Percentiles rank a stretch among this genome's conserved stretches.
Conservation (phyloP, 2,113 vertebrate genomes). For the Gasterosteus aculeatus region DNA sequence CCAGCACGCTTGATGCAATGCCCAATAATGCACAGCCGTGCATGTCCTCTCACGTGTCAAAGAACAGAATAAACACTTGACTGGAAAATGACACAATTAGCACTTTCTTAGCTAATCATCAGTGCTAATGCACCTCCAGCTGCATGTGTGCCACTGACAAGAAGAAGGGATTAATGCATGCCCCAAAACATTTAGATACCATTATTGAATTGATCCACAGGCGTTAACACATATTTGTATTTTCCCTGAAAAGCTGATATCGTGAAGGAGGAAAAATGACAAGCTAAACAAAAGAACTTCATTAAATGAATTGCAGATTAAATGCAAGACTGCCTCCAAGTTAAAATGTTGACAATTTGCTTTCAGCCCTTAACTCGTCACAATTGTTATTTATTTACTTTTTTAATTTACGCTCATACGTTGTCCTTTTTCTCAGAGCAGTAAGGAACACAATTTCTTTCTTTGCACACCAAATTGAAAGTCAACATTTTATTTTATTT, state of each 20-base stretch:
- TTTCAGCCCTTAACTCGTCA: neutral
- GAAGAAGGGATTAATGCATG: conserved; percentile 45
- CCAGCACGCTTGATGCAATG: conserved; percentile 26
- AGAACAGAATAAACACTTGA: conserved; percentile 20
- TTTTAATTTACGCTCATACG: neutral
- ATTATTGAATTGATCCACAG: conserved; percentile 23
- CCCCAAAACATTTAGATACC: conserved; percentile 15
- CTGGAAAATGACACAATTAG: conserved; percentile 49
- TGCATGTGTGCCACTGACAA: conserved; percentile 39
- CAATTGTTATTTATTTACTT: neutral
- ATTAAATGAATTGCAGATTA: conserved; percentile 2
- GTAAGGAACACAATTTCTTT: neutral
- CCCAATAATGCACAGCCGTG: conserved; percentile 24
- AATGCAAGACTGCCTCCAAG: neutral
- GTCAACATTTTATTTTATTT: neutral
- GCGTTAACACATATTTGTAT: conserved; percentile 5
- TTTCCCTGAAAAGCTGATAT: neutral
- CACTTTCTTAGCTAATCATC: conserved; percentile 56
- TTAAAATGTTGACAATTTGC: conserved; percentile 1
- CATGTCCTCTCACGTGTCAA: conserved; percentile 33
- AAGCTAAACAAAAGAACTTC: neutral
- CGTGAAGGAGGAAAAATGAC: conserved; percentile 1
- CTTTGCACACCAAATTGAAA: neutral
- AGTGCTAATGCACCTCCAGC: conserved; percentile 41
- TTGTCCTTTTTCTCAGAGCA: neutral